Percentiles rank a stretch among this genome's conserved stretches.
phyloP scores from a whole-genome alignment of 2,113 vertebrate species.

The Piprites chloris region DNA sequence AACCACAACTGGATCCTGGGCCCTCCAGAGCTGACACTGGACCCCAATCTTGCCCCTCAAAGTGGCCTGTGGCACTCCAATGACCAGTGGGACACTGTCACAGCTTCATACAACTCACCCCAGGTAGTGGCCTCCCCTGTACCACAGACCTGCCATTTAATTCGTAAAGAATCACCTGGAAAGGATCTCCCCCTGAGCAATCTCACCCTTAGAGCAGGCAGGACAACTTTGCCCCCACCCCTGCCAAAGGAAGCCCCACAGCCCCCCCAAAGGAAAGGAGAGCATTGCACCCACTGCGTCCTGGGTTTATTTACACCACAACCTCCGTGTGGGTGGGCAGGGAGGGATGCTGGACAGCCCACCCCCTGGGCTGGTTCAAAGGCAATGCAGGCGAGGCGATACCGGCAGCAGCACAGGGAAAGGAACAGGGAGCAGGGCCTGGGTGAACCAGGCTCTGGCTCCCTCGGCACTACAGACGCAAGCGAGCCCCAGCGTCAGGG shows the following conservation, averaged over 20 bases:
- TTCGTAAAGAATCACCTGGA: background rate
- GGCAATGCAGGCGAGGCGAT: background rate
- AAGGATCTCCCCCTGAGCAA: background rate
- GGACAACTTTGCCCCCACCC: background rate
- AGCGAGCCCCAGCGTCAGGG: background rate
- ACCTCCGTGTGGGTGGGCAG: background rate
- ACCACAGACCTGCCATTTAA: background rate
- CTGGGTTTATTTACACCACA: constrained; percentile 56
- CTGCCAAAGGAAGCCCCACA: background rate
- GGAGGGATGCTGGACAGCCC: background rate
- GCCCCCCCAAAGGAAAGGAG: background rate
- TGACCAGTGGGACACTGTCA: background rate
- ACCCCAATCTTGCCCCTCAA: background rate
- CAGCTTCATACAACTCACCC: rapidly evolving
- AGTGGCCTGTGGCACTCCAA: no score
- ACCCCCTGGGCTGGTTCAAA: background rate
- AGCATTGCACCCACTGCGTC: background rate
- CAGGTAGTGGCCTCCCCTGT: background rate
- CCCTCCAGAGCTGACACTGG: background rate
- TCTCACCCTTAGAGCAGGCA: background rate
- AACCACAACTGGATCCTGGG: rapidly evolving
- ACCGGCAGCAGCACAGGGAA: background rate
- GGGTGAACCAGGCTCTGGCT: background rate
- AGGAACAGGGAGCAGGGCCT: background rate
- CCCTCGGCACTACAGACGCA: background rate